Percentiles rank a stretch among this genome's conserved stretches.
Conservation (phyloP, 1,140 invertebrate genomes). For the Onthophagus taurus region DNA sequence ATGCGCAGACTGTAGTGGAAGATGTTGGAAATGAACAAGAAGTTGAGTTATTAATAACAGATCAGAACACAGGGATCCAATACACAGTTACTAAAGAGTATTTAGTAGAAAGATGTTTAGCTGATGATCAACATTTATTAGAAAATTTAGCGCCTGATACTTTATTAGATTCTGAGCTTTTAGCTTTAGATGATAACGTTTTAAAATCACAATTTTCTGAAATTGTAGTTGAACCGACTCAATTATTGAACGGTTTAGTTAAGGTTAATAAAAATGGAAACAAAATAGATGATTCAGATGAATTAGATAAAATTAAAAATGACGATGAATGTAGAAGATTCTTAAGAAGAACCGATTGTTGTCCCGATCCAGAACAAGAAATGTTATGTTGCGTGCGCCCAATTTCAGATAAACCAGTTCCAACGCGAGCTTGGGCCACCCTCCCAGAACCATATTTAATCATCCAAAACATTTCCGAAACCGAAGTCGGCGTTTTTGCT, state of each 20-base stretch:
- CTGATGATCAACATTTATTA: constrained; percentile 30
- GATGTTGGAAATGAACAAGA: constrained; percentile 23
- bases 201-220: constrained; percentile 26
- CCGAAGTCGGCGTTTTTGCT: constrained; percentile 59
- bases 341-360: neutral
- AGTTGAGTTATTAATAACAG: constrained; percentile 36
- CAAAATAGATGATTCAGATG: neutral
- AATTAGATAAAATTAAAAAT: too few species aligned
- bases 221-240: constrained; percentile 18
- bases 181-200: constrained; percentile 29
- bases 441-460: constrained; percentile 57
- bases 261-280: constrained; percentile 8
- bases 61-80: constrained; percentile 35
- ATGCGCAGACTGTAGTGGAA: constrained; percentile 8
- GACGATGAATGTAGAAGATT: neutral
- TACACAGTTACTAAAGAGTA: constrained; percentile 32
- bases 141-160: constrained; percentile 26
- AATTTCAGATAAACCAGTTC: constrained; percentile 63
- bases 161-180: constrained; percentile 27
- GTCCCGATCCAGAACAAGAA: neutral
- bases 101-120: constrained; percentile 30
- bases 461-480: constrained; percentile 39
- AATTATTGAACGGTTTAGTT: constrained; percentile 4
- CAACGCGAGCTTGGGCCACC: constrained; percentile 61
- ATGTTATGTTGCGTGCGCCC: constrained; percentile 45